A percentile compares a stretch with the other conserved stretches of the same genome.
phyloP scores from a whole-genome alignment of 2,113 vertebrate genomes.

The Eubucco bourcierii region DNA sequence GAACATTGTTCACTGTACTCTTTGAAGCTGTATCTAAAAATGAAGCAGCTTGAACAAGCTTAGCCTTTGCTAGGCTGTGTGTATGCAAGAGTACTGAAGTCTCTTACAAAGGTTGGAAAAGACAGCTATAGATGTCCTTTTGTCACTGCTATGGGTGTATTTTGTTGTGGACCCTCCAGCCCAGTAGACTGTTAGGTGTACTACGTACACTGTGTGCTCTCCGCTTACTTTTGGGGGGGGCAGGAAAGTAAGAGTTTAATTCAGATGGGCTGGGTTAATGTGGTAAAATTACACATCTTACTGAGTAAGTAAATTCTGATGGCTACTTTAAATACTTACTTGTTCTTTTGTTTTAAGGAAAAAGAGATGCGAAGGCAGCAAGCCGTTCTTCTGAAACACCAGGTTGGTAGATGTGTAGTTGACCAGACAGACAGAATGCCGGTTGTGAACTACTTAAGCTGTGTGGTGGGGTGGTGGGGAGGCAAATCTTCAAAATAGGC shows the following conservation, averaged over 20 bases:
- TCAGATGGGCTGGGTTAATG: not conserved
- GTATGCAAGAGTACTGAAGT: not conserved
- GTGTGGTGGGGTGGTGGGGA: not conserved
- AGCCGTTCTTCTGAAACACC: slow-evolving; percentile 91
- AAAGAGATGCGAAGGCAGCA: slow-evolving; percentile 92
- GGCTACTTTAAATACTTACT: not conserved
- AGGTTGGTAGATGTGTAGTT: slow-evolving; percentile 78
- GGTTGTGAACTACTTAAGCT: slow-evolving; percentile 46
- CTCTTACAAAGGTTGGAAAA: not conserved
- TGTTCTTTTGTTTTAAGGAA: slow-evolving; percentile 83
- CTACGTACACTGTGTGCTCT: not conserved
- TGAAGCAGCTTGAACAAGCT: not conserved
- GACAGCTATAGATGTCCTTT: not conserved
- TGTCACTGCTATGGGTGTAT: not conserved
- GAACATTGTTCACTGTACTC: not conserved
- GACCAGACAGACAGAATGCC: not conserved
- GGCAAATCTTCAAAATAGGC: slow-evolving; percentile 23
- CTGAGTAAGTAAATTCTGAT: not conserved
- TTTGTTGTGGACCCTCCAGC: not conserved
- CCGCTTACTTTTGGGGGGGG: not conserved
- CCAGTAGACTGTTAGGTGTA: not conserved
- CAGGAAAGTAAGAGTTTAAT: not conserved
- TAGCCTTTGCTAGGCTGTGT: not conserved
- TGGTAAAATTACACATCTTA: not conserved
- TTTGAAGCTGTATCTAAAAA: not conserved